Base-by-base conservation (phyloP, 2,888 invertebrate species). In the Thymelicus acteon region DNA sequence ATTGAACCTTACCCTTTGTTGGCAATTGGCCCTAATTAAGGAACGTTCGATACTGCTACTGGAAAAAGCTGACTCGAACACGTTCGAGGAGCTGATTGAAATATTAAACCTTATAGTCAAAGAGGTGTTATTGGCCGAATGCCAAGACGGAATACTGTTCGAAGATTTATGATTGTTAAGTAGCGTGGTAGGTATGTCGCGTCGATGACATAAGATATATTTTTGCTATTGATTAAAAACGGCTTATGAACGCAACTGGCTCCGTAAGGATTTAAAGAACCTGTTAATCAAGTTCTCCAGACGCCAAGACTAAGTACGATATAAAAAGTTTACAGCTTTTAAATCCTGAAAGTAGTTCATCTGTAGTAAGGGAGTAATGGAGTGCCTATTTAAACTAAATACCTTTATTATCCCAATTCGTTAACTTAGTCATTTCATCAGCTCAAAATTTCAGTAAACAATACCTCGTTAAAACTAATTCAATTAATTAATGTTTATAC, bases 1-100 rank as follows among this genome's bases (percentile, higher is more conserved):
- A 87, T 84, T 85, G 86, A 73, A 58, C 70, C 52, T 65, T 65
- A 65, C 60, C 78, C 76, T 84, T 83, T 82, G 78, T 73, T 72
- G 75, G 72, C 87, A 88, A 88, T 88, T 85, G 82, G 62, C 74
- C 76, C 74, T 78, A 83, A 83, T 81, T 80, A 63, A 69, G 62
- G 64, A 71, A 65, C 44, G 63, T 37, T 70, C 60, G 63, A 61
- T 37, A 31, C 37, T n/a, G 67, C 52, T 15, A 60, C 60, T 44
- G 52, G 64, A 60, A 60, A 60, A 48, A 63, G 60, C 67, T 60
- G 60, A 49, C 24, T 40, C 48, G 39, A 52, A 19, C 19, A 39
- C 13, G 24, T 52, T 54, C 60, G 52, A 65, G 70, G 40, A 52
- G 31, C 58, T 64, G 63, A 63, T 64, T 49, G 69, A 58, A 63